These are phyloP conservation scores for Siniperca scherzeri DNA, from an alignment of 2,797 vertebrate genomes.

Conservation along the genomic window DNA sequence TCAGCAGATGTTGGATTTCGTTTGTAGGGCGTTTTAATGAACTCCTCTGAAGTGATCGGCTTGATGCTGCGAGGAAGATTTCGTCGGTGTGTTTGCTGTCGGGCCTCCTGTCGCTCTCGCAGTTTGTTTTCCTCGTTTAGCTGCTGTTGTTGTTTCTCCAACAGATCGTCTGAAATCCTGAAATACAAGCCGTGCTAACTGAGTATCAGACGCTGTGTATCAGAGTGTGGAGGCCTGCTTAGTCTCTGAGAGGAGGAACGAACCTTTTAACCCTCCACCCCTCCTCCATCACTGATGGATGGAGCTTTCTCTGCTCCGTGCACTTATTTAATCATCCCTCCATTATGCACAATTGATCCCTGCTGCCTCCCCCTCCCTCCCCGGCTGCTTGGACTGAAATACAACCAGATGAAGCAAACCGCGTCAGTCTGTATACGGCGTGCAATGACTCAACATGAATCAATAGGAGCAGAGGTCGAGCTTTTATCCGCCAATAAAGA, in stretches of 20 bases:
- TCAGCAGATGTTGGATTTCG: too few relatives aligned
- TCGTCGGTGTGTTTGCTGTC: too few relatives aligned
- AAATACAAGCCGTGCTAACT: background rate
- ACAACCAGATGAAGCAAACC: conserved; percentile 3
- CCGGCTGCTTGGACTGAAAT: conserved; percentile 44
- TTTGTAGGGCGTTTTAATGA: too few relatives aligned
- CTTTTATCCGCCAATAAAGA: conserved; percentile 66
- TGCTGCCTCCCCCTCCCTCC: conserved; percentile 12
- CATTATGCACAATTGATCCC: conserved; percentile 69
- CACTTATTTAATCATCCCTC: conserved; percentile 77
- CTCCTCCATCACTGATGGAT: conserved; percentile 70
- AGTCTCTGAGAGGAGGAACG: conserved; percentile 24
- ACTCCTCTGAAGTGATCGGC: background rate
- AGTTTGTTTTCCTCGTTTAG: background rate
- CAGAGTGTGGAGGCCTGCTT: conserved; percentile 28
- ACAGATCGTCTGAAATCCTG: background rate
- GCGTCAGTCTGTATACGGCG: conserved; percentile 40
- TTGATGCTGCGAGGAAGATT: background rate
- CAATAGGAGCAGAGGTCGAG: conserved; percentile 64
- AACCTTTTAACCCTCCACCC: conserved; percentile 39
- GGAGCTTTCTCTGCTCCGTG: conserved; percentile 62
- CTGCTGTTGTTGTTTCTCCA: conserved; percentile 3
- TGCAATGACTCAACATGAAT: conserved; percentile 64
- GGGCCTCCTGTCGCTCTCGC: too few relatives aligned
- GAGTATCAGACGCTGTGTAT: background rate